Base-by-base conservation (phyloP, 2,797 vertebrate genomes). In the Gadopsis marmoratus region DNA sequence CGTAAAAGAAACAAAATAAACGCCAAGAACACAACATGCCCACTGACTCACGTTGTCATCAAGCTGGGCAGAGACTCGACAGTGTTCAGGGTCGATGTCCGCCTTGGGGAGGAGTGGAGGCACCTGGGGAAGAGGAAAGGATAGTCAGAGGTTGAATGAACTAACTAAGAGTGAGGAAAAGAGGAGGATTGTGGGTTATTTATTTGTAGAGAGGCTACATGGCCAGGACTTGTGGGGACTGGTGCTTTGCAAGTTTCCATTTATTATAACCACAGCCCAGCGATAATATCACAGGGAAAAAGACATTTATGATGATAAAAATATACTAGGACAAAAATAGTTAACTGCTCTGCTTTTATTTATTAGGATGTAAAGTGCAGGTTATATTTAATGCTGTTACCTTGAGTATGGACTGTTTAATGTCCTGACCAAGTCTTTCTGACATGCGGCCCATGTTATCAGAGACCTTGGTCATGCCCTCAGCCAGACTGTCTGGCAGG, bases 361-460 rank as follows among this genome's bases (percentile, higher is more conserved):
- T 14, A 29, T 26, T 33, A 39, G 31, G 19, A 19, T 45, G 4
- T 5, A 54, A 12, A 19, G 23, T 4, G n/a, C n/a, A 33, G 21
- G 13, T 12, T 59, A 8, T 11, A 7, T 55, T 50, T 39, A 5
- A 63, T 2, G 45, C 3, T 3, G 33, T 94, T 96, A 98, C 98
- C 98, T 99, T 99, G 89, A 99, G 96, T 94, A 99, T 97, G 81
- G 97, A 98, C 88, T 98, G 97, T 92, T 96, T 97, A 93, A 99
- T 94, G 92, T 99, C 98, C 95, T 99, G 98, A 89, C 98, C 98
- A 85, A 99, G 83, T 90, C 96, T 95, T 92, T 99, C 98, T 53
- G 97, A 98, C 97, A 99, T 99, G 93, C 97, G 98, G 86, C 98
- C 98, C 97, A 99, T 96, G 95, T 99, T 99, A 94, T 99, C 98